phyloP scores from a whole-genome alignment of 2,113 vertebrate genomes.

The Cyanoramphus novaezelandiae region DNA sequence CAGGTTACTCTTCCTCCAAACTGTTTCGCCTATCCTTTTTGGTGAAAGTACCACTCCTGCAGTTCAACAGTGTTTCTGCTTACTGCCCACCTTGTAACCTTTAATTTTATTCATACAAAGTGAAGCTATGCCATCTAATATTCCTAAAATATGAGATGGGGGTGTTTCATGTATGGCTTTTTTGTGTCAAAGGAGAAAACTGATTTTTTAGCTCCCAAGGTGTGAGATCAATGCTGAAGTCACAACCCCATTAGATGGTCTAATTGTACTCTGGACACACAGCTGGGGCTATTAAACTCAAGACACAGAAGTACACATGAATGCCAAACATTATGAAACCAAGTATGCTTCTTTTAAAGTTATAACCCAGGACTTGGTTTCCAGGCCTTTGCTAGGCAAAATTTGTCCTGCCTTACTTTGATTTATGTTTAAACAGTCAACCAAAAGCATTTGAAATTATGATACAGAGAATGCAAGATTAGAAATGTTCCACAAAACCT shows the following conservation, averaged over 20 bases:
- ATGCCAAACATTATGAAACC: neutral
- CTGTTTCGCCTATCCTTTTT: neutral
- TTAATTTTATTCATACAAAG: neutral
- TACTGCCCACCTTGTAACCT: neutral
- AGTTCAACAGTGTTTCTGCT: neutral
- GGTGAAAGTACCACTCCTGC: neutral
- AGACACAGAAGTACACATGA: neutral
- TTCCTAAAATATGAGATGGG: neutral
- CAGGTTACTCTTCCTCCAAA: neutral
- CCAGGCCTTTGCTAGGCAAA: neutral
- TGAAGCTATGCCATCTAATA: neutral
- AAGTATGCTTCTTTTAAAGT: neutral
- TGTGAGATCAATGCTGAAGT: neutral
- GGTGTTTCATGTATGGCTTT: neutral
- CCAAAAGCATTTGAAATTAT: neutral
- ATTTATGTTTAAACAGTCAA: neutral
- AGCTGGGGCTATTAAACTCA: neutral
- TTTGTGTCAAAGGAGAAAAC: neutral
- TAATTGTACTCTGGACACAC: neutral
- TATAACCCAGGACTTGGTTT: neutral
- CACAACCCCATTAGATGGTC: neutral
- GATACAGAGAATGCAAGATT: neutral
- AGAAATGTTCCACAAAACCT: constrained; percentile 9
- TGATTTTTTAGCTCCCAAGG: neutral
- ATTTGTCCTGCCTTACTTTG: neutral